Evolutionary conservation across 2,113 vertebrate genomes (phyloP).

Genomic region (Jacana jacana): DNA sequence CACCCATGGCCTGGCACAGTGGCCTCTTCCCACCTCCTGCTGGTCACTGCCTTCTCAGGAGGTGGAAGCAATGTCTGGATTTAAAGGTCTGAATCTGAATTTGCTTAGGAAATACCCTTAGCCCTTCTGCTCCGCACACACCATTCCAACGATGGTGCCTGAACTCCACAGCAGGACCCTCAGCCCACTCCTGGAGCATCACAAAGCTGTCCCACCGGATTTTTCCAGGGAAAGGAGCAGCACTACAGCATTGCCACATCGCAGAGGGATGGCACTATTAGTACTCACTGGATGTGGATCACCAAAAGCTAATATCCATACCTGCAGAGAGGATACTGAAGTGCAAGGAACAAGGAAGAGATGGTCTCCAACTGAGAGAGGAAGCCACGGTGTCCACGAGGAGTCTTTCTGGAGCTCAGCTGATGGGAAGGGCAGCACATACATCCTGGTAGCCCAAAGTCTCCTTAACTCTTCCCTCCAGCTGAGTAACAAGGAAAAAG

Average conservation of each 20-base stretch:
- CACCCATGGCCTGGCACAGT: not conserved
- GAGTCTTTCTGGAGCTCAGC: not conserved
- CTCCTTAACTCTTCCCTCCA: not conserved
- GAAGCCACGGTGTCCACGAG: not conserved
- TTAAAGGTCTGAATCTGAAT: not conserved
- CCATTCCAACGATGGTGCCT: not conserved
- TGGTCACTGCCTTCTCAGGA: not conserved
- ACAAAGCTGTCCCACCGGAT: not conserved
- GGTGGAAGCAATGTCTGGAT: not conserved
- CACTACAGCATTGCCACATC: not conserved
- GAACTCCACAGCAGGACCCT: not conserved
- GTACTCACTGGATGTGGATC: not conserved
- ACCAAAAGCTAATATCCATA: not conserved
- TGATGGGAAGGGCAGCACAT: not conserved
- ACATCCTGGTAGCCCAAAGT: not conserved
- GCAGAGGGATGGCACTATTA: not conserved
- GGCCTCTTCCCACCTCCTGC: not conserved
- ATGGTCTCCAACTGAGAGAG: not conserved
- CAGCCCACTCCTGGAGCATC: not conserved
- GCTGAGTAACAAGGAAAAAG: constrained; percentile 20
- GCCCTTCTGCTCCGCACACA: not conserved
- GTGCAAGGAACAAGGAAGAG: not conserved
- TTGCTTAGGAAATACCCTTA: not conserved
- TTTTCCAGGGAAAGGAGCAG: not conserved
- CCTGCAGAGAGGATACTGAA: not conserved